Percentiles rank a stretch among this genome's conserved stretches.
phyloP scores from a whole-genome alignment of 2,888 invertebrate species.

The Empis livida region DNA sequence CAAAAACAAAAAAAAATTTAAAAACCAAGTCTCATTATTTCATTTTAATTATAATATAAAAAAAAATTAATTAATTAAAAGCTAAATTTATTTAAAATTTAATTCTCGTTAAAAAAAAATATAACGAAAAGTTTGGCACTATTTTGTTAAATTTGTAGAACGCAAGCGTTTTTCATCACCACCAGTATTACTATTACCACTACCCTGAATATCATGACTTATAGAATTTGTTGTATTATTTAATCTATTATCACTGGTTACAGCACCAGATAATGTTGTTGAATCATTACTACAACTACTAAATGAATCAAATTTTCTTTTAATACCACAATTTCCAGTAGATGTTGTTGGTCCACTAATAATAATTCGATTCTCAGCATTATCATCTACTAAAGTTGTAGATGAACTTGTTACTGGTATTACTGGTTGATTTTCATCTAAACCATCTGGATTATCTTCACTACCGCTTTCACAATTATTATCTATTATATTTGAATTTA shows the following conservation, averaged over 20 bases:
- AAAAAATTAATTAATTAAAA: too few relatives aligned
- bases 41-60: too few relatives aligned
- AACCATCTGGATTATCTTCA: conserved; percentile 9
- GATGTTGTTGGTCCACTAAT: background rate
- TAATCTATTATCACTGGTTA: background rate
- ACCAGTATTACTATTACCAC: background rate
- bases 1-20: too few relatives aligned
- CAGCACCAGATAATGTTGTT: background rate
- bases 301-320: conserved; percentile 11
- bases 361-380: background rate
- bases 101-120: too few relatives aligned
- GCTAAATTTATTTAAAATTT: too few relatives aligned
- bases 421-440: background rate
- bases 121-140: background rate
- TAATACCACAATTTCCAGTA: conserved; percentile 4
- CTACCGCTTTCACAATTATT: conserved; percentile 10
- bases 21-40: too few relatives aligned
- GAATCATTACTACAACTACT: conserved; percentile 10
- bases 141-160: background rate
- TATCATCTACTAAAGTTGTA: background rate
- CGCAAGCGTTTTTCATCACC: background rate
- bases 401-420: background rate
- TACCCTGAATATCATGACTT: background rate
- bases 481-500: conserved; percentile 1
- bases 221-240: background rate